Conservation (phyloP, 2,113 vertebrate species). For the Scomber japonicus region DNA sequence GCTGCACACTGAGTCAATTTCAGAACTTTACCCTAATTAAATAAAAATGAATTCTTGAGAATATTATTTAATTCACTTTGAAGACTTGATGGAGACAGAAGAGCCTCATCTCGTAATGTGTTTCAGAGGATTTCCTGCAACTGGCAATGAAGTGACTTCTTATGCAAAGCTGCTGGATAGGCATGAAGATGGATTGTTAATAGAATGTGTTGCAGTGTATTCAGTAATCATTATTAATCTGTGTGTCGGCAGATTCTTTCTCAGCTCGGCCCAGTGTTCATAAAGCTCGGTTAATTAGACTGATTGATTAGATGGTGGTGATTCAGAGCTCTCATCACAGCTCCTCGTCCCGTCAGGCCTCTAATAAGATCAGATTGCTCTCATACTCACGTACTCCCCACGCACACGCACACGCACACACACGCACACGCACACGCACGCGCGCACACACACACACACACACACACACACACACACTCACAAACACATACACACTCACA, state of each 20-base stretch:
- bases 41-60: slow-evolving; percentile 40
- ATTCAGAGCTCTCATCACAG: slow-evolving; percentile 74
- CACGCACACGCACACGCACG: neutral
- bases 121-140: slow-evolving; percentile 56
- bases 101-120: slow-evolving; percentile 22
- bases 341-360: slow-evolving; percentile 71
- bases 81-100: slow-evolving; percentile 47
- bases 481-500: neutral
- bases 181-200: slow-evolving; percentile 75
- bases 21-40: slow-evolving; percentile 42
- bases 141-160: slow-evolving; percentile 45
- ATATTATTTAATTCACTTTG: slow-evolving; percentile 51
- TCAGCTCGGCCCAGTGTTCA: slow-evolving; percentile 73
- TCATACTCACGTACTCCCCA: slow-evolving; percentile 53
- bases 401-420: neutral
- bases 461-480: slow-evolving; percentile 20
- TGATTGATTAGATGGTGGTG: slow-evolving; percentile 81
- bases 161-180: slow-evolving; percentile 60
- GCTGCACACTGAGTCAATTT: slow-evolving; percentile 9
- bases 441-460: slow-evolving; percentile 17
- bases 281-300: slow-evolving; percentile 82
- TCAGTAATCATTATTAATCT: slow-evolving; percentile 83
- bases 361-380: slow-evolving; percentile 78
- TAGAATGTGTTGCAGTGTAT: slow-evolving; percentile 77
- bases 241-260: slow-evolving; percentile 74